A percentile compares a stretch with the other conserved stretches of the same genome.
phyloP scores from a whole-genome alignment of 23 tunicate species.

The Phallusia fumigata region DNA sequence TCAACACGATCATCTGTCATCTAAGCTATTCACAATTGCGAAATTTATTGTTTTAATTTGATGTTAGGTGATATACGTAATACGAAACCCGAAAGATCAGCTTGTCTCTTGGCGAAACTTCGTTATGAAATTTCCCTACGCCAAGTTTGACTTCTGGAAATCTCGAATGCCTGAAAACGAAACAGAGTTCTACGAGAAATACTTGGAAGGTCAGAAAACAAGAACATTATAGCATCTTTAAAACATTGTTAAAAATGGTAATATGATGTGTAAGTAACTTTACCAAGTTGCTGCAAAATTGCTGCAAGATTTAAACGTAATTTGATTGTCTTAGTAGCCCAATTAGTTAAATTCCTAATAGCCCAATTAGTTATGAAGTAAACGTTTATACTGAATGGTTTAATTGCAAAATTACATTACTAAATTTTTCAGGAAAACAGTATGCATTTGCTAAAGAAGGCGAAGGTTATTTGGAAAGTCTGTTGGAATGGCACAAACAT shows the following conservation, averaged over 20 bases:
- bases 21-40: not conserved
- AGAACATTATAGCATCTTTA: not conserved
- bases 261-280: no score
- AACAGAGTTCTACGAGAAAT: not conserved
- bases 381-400: no score
- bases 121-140: not conserved
- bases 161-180: not conserved
- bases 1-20: not conserved
- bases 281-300: no score
- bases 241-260: not conserved
- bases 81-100: not conserved
- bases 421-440: not conserved
- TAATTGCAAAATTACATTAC: no score
- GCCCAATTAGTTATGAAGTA: no score
- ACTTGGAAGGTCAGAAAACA: not conserved
- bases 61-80: not conserved
- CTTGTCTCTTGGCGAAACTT: slow-evolving; percentile 6
- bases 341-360: no score
- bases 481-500: not conserved
- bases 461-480: not conserved
- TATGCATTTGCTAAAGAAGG: not conserved
- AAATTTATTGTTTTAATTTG: not conserved
- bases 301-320: no score
- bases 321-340: no score
- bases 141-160: not conserved